Conservation (phyloP, 2,113 vertebrate species). For the Burhinus bistriatus region DNA sequence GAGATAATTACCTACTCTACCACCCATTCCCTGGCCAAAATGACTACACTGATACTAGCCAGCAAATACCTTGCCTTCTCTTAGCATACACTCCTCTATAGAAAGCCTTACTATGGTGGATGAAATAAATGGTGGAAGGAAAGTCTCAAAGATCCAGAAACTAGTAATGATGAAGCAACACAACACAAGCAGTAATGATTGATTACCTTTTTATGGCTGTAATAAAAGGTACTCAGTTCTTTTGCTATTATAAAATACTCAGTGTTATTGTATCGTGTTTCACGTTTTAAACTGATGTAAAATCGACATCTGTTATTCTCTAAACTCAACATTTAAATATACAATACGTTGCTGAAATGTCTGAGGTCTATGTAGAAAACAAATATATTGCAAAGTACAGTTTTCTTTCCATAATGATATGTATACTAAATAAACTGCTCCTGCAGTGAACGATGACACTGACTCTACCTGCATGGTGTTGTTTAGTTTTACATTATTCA, state of each 20-base stretch:
- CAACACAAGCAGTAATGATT: not conserved
- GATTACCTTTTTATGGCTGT: not conserved
- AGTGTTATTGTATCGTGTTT: not conserved
- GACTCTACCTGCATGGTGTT: not conserved
- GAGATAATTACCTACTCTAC: not conserved
- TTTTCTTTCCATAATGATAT: not conserved
- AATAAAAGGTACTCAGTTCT: not conserved
- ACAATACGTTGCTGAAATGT: not conserved
- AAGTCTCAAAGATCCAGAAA: not conserved
- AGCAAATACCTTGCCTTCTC: not conserved
- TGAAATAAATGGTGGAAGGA: not conserved
- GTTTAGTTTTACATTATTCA: not conserved
- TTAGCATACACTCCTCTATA: not conserved
- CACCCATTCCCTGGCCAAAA: not conserved
- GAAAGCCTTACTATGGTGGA: not conserved
- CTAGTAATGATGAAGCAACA: not conserved
- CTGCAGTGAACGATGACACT: not conserved
- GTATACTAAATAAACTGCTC: not conserved
- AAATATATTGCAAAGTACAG: not conserved
- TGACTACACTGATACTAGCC: not conserved
- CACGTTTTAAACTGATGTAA: not conserved
- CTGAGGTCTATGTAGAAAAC: not conserved
- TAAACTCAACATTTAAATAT: not conserved
- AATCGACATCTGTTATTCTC: not conserved
- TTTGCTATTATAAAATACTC: conserved; percentile 43